Evolutionary conservation across 2,113 vertebrate species (phyloP).

Genomic region (Numida meleagris): DNA sequence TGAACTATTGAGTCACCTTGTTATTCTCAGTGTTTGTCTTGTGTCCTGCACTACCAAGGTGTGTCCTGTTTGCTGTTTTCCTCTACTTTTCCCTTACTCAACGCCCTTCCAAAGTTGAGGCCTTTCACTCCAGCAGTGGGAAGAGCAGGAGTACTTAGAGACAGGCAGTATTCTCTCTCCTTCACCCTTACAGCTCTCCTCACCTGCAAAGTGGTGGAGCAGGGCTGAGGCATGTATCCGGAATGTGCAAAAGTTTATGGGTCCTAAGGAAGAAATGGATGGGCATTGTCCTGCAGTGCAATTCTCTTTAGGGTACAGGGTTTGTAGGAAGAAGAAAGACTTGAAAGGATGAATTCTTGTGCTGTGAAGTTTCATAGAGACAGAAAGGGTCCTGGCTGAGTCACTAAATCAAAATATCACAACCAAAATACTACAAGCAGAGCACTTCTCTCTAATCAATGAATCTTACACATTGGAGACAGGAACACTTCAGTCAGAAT

Average conservation of each 20-base stretch:
- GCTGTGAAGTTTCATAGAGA: not conserved
- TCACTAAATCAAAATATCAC: not conserved
- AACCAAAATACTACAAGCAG: not conserved
- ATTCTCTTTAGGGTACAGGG: not conserved
- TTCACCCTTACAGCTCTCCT: not conserved
- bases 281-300: not conserved
- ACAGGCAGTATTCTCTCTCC: not conserved
- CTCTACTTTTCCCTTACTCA: not conserved
- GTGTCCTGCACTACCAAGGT: not conserved
- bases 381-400: not conserved
- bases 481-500: not conserved
- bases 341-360: not conserved
- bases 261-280: not conserved
- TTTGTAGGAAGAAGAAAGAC: not conserved
- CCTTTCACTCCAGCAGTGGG: not conserved
- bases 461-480: not conserved
- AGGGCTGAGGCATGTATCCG: not conserved
- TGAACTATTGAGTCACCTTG: not conserved
- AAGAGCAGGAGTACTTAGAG: not conserved
- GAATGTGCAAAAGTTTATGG: not conserved
- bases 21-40: not conserved
- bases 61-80: not conserved
- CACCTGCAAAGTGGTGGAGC: not conserved
- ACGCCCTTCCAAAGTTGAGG: not conserved
- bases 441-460: not conserved